Conservation (phyloP, 2,113 vertebrate genomes). For the Martes martes region DNA sequence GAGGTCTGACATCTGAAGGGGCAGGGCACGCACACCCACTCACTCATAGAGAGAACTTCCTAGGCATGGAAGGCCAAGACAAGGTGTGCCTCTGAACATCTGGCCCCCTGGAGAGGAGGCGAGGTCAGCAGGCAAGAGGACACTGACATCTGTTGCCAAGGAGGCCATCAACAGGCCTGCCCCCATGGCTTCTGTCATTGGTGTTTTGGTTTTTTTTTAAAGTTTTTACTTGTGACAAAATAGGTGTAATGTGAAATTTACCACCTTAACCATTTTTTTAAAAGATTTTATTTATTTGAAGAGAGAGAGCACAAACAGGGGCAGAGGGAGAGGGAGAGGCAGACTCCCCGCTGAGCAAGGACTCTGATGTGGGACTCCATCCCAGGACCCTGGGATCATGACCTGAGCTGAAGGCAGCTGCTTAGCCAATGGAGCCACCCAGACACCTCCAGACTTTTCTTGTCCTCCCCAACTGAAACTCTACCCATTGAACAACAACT, state of each 20-base stretch:
- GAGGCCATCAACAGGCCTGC: rapidly evolving
- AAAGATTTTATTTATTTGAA: not conserved
- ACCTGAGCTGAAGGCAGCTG: not conserved
- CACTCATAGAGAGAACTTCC: not conserved
- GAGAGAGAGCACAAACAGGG: not conserved
- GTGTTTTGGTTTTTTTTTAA: not conserved
- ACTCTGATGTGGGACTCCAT: rapidly evolving
- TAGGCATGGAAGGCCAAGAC: not conserved
- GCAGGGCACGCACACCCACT: not conserved
- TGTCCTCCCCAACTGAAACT: not conserved
- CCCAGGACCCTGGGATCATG: not conserved
- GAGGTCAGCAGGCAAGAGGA: not conserved
- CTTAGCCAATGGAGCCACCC: not conserved
- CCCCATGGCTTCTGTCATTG: rapidly evolving
- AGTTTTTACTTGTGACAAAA: not conserved
- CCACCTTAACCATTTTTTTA: not conserved
- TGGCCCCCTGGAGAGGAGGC: not conserved
- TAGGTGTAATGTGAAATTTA: not conserved
- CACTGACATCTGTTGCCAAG: rapidly evolving
- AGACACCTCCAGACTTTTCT: not conserved
- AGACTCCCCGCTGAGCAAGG: not conserved
- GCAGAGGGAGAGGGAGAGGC: not conserved
- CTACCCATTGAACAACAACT: not conserved
- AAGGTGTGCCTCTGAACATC: not conserved
- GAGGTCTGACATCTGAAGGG: not conserved